phyloP scores from a whole-genome alignment of 2,888 invertebrate species.

The Rotaria macrura region DNA sequence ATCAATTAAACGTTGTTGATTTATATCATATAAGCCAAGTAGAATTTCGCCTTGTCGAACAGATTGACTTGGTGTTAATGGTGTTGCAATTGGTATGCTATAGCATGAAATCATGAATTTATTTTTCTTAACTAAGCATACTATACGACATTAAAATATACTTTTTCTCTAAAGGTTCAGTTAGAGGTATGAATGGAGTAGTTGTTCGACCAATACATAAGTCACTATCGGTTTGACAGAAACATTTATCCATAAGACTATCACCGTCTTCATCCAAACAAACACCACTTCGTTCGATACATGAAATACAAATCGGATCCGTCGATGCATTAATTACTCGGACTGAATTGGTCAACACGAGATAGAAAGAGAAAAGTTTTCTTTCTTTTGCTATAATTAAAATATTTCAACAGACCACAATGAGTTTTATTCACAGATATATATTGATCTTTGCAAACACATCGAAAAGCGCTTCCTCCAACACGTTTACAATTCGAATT shows the following conservation, averaged over 20 bases:
- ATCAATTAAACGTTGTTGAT: conserved; percentile 12
- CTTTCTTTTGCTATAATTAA: neutral
- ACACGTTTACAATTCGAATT: conserved; percentile 33
- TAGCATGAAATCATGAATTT: neutral
- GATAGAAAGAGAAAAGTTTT: no score
- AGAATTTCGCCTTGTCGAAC: conserved; percentile 3
- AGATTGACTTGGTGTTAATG: neutral
- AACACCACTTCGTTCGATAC: conserved; percentile 26
- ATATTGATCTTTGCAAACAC: conserved; percentile 29
- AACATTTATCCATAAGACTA: conserved; percentile 27
- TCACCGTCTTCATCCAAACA: conserved; percentile 29
- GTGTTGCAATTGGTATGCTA: neutral
- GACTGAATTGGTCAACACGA: neutral
- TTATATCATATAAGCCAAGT: conserved; percentile 23
- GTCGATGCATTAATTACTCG: neutral
- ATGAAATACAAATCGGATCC: conserved; percentile 2
- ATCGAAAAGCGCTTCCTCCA: conserved; percentile 21
- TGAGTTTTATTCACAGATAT: conserved; percentile 32
- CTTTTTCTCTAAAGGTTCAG: neutral
- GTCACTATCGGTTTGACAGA: conserved; percentile 25
- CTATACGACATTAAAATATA: neutral
- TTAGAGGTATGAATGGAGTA: neutral
- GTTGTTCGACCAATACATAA: neutral
- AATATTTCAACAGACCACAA: conserved; percentile 9
- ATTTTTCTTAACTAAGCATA: neutral